Conservation (phyloP, 2,113 vertebrate genomes). For the Ciconia boyciana region DNA sequence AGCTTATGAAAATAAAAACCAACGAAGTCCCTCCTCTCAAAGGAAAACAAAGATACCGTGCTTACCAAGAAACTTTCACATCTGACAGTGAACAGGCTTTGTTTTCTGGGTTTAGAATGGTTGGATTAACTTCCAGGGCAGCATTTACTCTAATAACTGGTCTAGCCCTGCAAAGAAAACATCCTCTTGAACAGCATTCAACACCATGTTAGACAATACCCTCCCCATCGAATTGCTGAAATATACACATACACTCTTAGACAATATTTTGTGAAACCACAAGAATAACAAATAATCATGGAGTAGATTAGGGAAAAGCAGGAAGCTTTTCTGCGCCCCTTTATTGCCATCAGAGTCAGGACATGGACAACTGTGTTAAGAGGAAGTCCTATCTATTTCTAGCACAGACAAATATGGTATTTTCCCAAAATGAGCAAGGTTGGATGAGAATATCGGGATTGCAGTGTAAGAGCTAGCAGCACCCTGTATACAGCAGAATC, state of each 20-base stretch:
- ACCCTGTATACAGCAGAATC: background rate
- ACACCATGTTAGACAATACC: background rate
- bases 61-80: constrained; percentile 89
- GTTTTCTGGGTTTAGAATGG: constrained; percentile 91
- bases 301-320: background rate
- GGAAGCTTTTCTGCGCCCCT: background rate
- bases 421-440: background rate
- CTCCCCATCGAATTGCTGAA: background rate
- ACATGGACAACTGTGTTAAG: background rate
- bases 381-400: background rate
- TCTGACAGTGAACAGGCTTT: constrained; percentile 79
- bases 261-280: background rate
- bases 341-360: background rate
- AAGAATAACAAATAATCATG: background rate
- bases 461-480: background rate
- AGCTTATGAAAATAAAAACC: background rate
- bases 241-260: background rate
- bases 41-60: background rate
- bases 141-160: constrained; percentile 92
- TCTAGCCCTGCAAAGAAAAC: constrained; percentile 79
- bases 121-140: constrained; percentile 88
- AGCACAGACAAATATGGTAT: background rate
- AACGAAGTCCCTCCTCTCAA: background rate
- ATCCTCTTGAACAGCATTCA: background rate
- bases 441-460: background rate